These are phyloP conservation scores for Listrodromus nycthemerus DNA, from an alignment of 2,888 invertebrate species.

Conservation along the genomic window DNA sequence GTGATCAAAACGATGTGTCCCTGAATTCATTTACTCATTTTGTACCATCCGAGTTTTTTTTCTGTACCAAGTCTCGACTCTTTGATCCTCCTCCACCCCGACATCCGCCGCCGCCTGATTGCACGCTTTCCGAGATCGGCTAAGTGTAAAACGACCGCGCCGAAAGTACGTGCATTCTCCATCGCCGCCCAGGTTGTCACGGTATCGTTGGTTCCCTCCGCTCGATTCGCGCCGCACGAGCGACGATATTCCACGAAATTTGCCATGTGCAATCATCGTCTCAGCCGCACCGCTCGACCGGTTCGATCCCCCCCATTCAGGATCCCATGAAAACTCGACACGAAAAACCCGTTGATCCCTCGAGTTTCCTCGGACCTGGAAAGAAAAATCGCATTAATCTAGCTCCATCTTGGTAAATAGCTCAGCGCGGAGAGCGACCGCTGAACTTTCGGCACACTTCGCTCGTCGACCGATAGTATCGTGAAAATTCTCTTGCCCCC, in stretches of 20 bases:
- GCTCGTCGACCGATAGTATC: constrained; percentile 13
- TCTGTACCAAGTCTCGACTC: background rate
- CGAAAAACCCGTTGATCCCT: background rate
- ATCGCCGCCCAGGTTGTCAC: constrained; percentile 5
- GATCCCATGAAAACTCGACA: background rate
- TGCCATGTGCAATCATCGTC: constrained; percentile 19
- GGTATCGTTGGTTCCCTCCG: background rate
- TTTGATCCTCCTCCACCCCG: background rate
- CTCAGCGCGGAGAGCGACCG: constrained; percentile 40
- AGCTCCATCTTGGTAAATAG: constrained; percentile 20
- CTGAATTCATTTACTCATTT: background rate
- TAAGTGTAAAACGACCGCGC: background rate
- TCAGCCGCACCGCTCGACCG: constrained; percentile 14
- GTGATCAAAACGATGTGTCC: no score
- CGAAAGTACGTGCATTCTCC: background rate
- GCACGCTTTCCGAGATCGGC: background rate
- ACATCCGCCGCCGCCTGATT: background rate
- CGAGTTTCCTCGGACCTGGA: background rate
- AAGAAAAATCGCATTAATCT: constrained; percentile 28
- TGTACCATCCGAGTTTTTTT: background rate
- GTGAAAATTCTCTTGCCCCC: background rate
- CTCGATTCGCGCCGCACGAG: background rate
- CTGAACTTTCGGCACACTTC: constrained; percentile 69
- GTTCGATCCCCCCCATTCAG: constrained; percentile 23
- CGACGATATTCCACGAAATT: constrained; percentile 30